Evolutionary conservation across 2,888 invertebrate genomes (phyloP), one percentile per base, ranked within the genome.

Genomic region (Sympetrum striolatum): DNA sequence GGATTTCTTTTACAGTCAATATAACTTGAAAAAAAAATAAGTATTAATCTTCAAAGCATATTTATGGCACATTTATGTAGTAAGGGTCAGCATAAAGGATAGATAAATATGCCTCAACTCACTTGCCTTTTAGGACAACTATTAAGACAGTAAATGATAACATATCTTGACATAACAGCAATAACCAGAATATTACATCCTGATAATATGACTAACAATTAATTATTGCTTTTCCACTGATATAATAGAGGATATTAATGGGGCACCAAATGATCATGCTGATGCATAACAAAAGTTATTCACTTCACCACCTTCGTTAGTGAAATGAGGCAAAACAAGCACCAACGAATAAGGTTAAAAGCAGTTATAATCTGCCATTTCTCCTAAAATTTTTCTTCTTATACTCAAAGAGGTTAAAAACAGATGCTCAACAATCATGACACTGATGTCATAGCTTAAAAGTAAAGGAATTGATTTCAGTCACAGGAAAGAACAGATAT

Each of bases 201-300:
- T 73, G 73, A 73, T 73, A 73, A 73, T 73, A 31, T 73, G 73
- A 73, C 73, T 73, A 73, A 60, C 60, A 37, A 64, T 86, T 86
- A 86, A 86, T 86, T 86, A 86, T 86, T 86, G 86, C 86, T 86
- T 58, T 86, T 86, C 86, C 86, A 86, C 37, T 86, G 60, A 12
- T 64, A 64, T 58, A 64, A 86, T 37, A n/a, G 60, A 37, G 37
- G 73, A 73, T 73, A 73, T 31, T 12, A 35, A 53, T 35, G 86
- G 58, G 86, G 86, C 86, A 86, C 86, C 86, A 86, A 31, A 35
- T 35, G 82, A 82, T 35, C 35, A 64, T 82, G 58, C 18, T 58
- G 15, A 18, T 31, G 48, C 81, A 53, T n/a, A 44, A 80, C 39
- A 64, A 86, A 82, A 86, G 37, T 35, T 35, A 64, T 39, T 22